These are phyloP conservation scores for Escarpia spicata DNA, from an alignment of 2,888 invertebrate species.

Conservation along the genomic window DNA sequence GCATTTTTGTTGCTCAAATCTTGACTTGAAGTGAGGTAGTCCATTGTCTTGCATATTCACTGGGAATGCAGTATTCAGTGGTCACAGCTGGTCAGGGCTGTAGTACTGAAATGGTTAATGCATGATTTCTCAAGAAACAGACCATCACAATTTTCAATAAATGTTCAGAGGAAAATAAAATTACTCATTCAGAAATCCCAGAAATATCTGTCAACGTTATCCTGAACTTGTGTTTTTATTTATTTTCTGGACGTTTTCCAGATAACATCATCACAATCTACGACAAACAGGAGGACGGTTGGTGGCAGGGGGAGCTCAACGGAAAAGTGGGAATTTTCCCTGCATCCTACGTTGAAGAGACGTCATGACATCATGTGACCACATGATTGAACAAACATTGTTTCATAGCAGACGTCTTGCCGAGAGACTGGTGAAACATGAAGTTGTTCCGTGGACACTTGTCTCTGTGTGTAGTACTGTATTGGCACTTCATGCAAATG, in stretches of 20 bases:
- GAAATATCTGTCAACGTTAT: background rate
- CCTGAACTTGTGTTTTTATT: background rate
- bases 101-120: background rate
- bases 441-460: background rate
- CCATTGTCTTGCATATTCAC: too few species aligned
- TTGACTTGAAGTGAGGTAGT: too few species aligned
- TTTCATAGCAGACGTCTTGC: background rate
- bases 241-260: conserved; percentile 59
- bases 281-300: conserved; percentile 90
- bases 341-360: conserved; percentile 85
- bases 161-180: background rate
- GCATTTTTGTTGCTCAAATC: too few species aligned
- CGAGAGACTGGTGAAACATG: background rate
- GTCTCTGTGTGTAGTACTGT: background rate
- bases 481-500: background rate
- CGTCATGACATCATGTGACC: background rate
- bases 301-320: conserved; percentile 92
- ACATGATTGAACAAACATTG: background rate
- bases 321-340: conserved; percentile 91
- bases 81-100: too few species aligned
- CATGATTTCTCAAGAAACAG: background rate
- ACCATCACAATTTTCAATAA: background rate
- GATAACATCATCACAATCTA: conserved; percentile 89
- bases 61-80: too few species aligned
- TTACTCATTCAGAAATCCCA: background rate